Evolutionary conservation across 2,888 invertebrate species (phyloP).

Genomic region (Drosophila bunnanda): DNA sequence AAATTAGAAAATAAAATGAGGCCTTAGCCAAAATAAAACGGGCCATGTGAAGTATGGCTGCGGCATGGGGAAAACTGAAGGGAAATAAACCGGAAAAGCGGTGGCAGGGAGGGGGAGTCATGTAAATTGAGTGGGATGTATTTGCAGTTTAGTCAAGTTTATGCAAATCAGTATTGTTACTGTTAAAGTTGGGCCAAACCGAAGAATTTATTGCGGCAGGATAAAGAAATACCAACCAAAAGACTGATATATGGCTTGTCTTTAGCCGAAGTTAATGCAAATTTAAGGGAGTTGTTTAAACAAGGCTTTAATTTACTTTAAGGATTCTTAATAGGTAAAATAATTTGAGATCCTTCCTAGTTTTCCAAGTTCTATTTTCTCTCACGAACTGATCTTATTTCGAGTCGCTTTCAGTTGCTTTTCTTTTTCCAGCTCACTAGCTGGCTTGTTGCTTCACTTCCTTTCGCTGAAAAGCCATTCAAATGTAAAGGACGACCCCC

Average conservation of each 20-base stretch:
- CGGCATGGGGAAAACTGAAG: slow-evolving; percentile 11
- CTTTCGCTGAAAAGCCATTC: slow-evolving; percentile 20
- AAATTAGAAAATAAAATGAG: slow-evolving; percentile 61
- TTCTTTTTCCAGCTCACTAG: slow-evolving; percentile 16
- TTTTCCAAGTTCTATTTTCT: not conserved
- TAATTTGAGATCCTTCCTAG: not conserved
- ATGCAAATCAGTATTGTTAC: slow-evolving; percentile 38
- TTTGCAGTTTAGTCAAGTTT: slow-evolving; percentile 49
- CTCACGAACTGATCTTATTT: not conserved
- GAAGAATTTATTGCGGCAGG: slow-evolving; percentile 11
- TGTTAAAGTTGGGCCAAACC: slow-evolving; percentile 29
- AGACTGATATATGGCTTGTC: not conserved
- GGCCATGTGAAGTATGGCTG: slow-evolving; percentile 57
- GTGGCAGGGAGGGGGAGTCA: slow-evolving; percentile 12
- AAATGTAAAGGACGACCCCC: slow-evolving; percentile 30
- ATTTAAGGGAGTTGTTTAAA: no score
- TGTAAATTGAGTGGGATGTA: slow-evolving; percentile 47
- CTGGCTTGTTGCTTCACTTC: slow-evolving; percentile 34
- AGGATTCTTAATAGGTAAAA: not conserved
- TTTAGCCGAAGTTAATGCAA: not conserved
- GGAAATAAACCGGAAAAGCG: not conserved
- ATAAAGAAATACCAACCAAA: slow-evolving; percentile 5
- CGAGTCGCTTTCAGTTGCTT: not conserved
- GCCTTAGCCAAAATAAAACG: slow-evolving; percentile 67
- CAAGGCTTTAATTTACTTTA: not conserved